phyloP scores from a whole-genome alignment of 2,797 vertebrate species.

The Zenarchopterus dispar region DNA sequence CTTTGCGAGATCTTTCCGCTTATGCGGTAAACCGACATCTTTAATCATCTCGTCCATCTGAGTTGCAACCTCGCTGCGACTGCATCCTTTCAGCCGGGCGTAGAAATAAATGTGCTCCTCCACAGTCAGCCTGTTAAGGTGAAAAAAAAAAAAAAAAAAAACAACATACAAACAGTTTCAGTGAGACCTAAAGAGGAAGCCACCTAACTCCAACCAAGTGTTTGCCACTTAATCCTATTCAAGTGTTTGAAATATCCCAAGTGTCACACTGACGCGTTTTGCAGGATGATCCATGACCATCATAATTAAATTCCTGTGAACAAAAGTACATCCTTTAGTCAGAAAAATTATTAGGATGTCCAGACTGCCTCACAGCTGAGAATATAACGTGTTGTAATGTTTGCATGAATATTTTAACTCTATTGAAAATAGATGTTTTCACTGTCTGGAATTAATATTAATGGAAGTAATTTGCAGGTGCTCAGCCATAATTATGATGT shows the following conservation, averaged over 20 bases:
- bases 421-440: constrained; percentile 59
- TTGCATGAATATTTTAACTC: constrained; percentile 61
- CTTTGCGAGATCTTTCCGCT: constrained; percentile 91
- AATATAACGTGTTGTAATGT: constrained; percentile 20
- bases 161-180: not conserved
- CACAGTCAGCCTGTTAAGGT: constrained; percentile 89
- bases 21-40: constrained; percentile 93
- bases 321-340: not conserved
- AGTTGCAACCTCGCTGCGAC: constrained; percentile 83
- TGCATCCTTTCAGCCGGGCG: constrained; percentile 89
- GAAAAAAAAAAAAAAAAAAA: constrained; percentile 3
- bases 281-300: too few relatives aligned
- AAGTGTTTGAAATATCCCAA: too few relatives aligned
- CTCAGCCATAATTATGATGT: constrained; percentile 69
- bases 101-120: constrained; percentile 99
- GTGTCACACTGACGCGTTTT: too few relatives aligned
- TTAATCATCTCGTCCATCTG: constrained; percentile 94
- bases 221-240: constrained; percentile 3
- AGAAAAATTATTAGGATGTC: too few relatives aligned
- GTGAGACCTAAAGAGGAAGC: constrained; percentile 8
- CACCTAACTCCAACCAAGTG: not conserved
- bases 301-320: not conserved
- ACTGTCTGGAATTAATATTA: constrained; percentile 68
- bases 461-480: constrained; percentile 69
- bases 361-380: not conserved